A percentile compares a stretch with the other conserved stretches of the same genome.
These are phyloP conservation scores for Aegotheles bennettii DNA, from an alignment of 2,113 vertebrate genomes.

Conservation along the genomic window DNA sequence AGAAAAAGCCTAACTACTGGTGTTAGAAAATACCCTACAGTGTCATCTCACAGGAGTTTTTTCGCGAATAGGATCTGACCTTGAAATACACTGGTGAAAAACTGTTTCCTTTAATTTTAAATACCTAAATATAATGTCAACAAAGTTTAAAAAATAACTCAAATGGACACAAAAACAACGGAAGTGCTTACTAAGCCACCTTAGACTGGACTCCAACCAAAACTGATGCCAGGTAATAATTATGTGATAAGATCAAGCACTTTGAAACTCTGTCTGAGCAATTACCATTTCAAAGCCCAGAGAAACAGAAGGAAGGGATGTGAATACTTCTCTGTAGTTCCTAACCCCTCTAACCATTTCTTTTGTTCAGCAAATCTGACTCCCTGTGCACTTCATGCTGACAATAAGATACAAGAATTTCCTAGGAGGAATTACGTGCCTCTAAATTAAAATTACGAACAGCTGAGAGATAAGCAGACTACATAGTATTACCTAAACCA, in stretches of 20 bases:
- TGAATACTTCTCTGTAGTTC: background rate
- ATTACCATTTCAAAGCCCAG: background rate
- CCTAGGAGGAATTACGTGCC: background rate
- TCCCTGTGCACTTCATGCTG: background rate
- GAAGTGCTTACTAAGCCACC: background rate
- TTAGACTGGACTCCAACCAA: background rate
- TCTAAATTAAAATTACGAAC: background rate
- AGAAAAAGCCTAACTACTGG: background rate
- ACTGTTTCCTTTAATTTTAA: background rate
- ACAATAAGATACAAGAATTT: background rate
- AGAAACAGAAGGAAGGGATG: background rate
- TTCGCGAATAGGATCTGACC: background rate
- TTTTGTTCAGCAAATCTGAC: background rate
- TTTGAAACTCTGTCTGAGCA: background rate
- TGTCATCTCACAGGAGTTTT: background rate
- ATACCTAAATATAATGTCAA: background rate
- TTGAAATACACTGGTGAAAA: background rate
- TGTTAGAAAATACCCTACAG: background rate
- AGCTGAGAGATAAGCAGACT: background rate
- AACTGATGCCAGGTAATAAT: background rate
- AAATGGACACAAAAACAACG: background rate
- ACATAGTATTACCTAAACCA: background rate
- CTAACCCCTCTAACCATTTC: background rate
- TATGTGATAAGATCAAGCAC: background rate
- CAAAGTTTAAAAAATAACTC: background rate